A percentile compares a stretch with the other conserved stretches of the same genome.
These are phyloP conservation scores for Hydropotes inermis DNA, from an alignment of 2,113 vertebrate species.

Conservation along the genomic window DNA sequence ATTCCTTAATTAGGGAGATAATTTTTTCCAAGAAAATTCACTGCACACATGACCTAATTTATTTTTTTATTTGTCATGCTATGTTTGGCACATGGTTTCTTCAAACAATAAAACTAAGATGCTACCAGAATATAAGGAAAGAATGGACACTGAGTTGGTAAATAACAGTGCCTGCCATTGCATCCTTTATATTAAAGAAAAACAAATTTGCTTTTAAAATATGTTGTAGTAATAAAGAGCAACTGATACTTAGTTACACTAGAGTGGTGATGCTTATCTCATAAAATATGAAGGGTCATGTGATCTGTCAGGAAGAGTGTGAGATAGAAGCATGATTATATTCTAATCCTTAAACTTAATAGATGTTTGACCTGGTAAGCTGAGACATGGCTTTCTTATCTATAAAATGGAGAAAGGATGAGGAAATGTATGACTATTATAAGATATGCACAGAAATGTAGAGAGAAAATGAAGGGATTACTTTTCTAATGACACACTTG, in stretches of 20 bases:
- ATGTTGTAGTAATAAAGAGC: neutral
- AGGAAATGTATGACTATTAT: neutral
- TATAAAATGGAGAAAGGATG: neutral
- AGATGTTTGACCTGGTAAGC: neutral
- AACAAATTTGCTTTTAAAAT: neutral
- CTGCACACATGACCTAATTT: neutral
- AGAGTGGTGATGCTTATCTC: neutral
- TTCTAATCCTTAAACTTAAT: neutral
- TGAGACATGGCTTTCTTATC: neutral
- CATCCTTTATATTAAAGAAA: neutral
- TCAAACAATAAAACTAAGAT: neutral
- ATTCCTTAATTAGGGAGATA: neutral
- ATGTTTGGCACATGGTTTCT: neutral
- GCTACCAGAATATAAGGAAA: neutral
- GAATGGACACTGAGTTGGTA: neutral
- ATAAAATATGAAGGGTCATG: neutral
- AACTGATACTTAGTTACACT: neutral
- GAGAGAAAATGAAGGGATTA: neutral
- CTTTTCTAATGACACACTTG: neutral
- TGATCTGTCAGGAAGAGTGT: neutral
- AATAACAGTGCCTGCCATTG: neutral
- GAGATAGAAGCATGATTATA: neutral
- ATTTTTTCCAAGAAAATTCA: neutral
- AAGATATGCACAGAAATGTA: neutral
- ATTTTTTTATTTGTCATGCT: neutral